Evolutionary conservation across 1,140 invertebrate genomes (phyloP).

Genomic region (Thaumatotibia leucotreta): DNA sequence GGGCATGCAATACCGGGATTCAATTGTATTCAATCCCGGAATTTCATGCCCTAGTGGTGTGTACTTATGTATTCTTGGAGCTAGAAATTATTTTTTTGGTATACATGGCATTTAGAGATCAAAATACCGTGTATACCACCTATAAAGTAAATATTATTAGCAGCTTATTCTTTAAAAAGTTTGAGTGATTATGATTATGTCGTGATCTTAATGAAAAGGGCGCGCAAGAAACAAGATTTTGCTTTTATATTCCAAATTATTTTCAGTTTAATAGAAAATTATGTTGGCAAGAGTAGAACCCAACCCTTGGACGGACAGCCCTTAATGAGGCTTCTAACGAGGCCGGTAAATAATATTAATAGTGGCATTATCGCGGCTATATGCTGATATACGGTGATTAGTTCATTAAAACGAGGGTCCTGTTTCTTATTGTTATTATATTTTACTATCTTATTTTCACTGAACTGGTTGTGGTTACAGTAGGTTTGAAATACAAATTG

Average conservation of each 20-base stretch:
- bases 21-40: too few relatives aligned
- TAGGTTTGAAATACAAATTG: too few relatives aligned
- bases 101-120: too few relatives aligned
- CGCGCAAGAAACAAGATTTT: background rate
- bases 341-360: constrained; percentile 9
- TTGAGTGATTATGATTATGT: background rate
- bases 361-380: constrained; percentile 7
- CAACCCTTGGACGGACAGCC: background rate
- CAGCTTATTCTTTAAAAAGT: background rate
- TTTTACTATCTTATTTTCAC: background rate
- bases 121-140: too few relatives aligned
- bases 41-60: too few relatives aligned
- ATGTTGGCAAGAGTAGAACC: background rate
- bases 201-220: background rate
- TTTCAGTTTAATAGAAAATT: background rate
- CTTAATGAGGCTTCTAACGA: background rate
- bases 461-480: background rate
- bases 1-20: too few relatives aligned
- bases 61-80: too few relatives aligned
- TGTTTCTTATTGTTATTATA: background rate
- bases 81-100: too few relatives aligned
- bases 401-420: background rate
- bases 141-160: too few relatives aligned
- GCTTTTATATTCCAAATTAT: background rate
- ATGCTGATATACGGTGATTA: constrained; percentile 1